Evolutionary conservation across 1,140 invertebrate genomes (phyloP).

Genomic region (Babylonia areolata): DNA sequence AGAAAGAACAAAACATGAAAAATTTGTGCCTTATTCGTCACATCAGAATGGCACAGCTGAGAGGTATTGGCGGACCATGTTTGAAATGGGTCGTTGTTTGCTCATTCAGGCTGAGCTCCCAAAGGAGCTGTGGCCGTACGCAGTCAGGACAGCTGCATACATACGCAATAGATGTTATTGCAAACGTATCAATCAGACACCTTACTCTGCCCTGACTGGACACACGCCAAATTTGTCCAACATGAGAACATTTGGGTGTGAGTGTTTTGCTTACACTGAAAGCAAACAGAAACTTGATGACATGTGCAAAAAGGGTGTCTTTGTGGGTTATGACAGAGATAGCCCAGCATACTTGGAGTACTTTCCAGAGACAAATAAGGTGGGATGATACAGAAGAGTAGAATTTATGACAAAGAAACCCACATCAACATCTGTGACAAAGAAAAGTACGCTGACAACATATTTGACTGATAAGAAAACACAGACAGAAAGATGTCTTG

Average conservation of each 20-base stretch:
- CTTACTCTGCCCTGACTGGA: conserved; percentile 19
- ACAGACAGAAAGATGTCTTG: background rate
- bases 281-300: conserved; percentile 45
- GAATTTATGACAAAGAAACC: conserved; percentile 36
- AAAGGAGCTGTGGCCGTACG: background rate
- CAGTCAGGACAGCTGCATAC: too few relatives aligned
- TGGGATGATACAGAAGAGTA: conserved; percentile 40
- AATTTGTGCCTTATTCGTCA: background rate
- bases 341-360: conserved; percentile 48
- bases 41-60: conserved; percentile 14
- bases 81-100: background rate
- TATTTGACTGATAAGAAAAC: background rate
- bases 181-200: conserved; percentile 3
- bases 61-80: background rate
- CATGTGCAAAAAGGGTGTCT: conserved; percentile 47
- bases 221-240: background rate
- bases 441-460: too few relatives aligned
- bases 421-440: too few relatives aligned
- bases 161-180: too few relatives aligned
- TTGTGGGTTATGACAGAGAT: conserved; percentile 49
- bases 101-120: background rate
- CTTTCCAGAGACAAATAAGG: conserved; percentile 28
- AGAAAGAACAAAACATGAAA: too few relatives aligned
- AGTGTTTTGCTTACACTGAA: conserved; percentile 26
- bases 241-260: too few relatives aligned